Base-by-base conservation (phyloP, 1,140 invertebrate genomes). In the Diachasmimorpha longicaudata region DNA sequence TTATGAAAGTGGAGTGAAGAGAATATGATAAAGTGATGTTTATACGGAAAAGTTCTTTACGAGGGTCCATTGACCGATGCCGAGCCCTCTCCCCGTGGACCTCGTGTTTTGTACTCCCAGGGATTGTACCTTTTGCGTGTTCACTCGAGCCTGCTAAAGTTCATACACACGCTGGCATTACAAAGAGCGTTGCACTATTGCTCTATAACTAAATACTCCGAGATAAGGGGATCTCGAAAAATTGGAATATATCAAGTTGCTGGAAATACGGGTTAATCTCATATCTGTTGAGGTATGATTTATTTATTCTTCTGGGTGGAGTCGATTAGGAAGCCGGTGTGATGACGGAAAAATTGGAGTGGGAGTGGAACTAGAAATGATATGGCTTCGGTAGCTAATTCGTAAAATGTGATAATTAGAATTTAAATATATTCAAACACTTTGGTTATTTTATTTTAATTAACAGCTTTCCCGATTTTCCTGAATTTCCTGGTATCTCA, bases 71-170 rank as follows among this genome's bases (percentile, higher is more conserved):
- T 75, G 68, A 75, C 68, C 68, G 74, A 36, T 55, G 48, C 44
- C 11, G 25, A 69, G 67, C 14, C 9, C 31, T 31, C 31, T 16
- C 48, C 31, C 36, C 10, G n/a, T 25, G 44, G 73, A 16, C 14
- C 73, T 70, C 37, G 63, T 44, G 66, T 68, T 68, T 37, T 37
- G 36, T 75, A 75, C 16, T 39, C n/a, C 11, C 14, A 75, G 48
- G 68, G 48, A 70, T 63, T 58, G 48, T 58, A 4, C 42, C 21
- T 63, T 68, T 70, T 63, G 74, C 46, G 44, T 75, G 74, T 14
- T 75, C 74, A 68, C 74, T 70, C 46, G 68, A 75, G 74, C 74
- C 36, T 70, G 68, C 74, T 48, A 68, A 70, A 75, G 68, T 70
- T 70, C 25, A 75, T 70, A 52, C 68, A 44, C 39, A 48, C 46